Evolutionary conservation across 53 echinoderm and acorn worm genomes (phyloP), one percentile per base, ranked within the genome.

Genomic region (Paelopatides confundens): DNA sequence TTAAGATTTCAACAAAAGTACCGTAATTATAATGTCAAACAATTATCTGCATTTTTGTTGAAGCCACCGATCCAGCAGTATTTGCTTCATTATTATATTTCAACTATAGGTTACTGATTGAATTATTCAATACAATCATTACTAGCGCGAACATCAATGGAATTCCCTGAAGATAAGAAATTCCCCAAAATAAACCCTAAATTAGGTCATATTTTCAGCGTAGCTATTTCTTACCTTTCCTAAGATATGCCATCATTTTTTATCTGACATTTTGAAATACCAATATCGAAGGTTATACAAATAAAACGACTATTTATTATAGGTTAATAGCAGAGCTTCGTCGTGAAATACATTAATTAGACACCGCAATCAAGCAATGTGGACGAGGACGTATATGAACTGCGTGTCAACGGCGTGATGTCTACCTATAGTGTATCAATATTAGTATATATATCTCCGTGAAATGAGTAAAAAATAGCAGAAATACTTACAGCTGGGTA

Each of bases 261-360:
- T 70, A 30, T 35, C 18, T 35, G 35, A 35, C 15, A 8, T 70
- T 70, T 70, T 70, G 70, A 70, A 17, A 70, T 37, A 35, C 70
- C 38, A 37, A 70, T 36, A 70, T 70, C 39, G 70, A 70, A 70
- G 70, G 70, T 70, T 70, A 36, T 70, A 35, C 70, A 70, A 70
- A 70, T 70, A 70, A 70, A 70, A 39, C 38, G 38, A 37, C 36
- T 35, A 35, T 70, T 37, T 15, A 70, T 70, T 39, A n/a, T n/a
- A 37, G 23, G 35, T 36, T 37, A 37, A 37, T 70, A 39, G 70
- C 15, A 35, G 36, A 37, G 36, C 70, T 37, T 37, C 70, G 21
- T 14, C 35, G 35, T 35, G 70, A 70, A 70, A 70, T 70, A 18
- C 39, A 35, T 70, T 70, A 35, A 70, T 35, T 70, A 36, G 70